Evolutionary conservation across 1,140 invertebrate species (phyloP).

Genomic region (Diuraphis noxia): DNA sequence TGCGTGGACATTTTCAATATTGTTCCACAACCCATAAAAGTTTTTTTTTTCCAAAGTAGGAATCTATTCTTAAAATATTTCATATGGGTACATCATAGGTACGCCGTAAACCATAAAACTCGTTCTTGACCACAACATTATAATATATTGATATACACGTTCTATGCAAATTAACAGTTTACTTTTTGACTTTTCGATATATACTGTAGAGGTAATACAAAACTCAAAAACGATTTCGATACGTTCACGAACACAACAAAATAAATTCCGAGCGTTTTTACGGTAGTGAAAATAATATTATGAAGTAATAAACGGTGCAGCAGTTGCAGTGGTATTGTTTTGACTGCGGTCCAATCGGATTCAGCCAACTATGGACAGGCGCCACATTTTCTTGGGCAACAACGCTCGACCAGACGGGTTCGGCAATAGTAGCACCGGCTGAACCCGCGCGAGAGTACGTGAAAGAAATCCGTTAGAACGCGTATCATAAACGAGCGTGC

Average conservation of each 20-base stretch:
- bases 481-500: not conserved
- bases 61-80: too few relatives aligned
- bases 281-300: not conserved
- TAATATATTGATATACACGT: not conserved
- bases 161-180: not conserved
- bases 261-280: not conserved
- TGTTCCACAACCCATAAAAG: too few relatives aligned
- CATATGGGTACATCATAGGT: not conserved
- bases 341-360: slow-evolving; percentile 17
- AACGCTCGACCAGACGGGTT: not conserved
- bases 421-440: not conserved
- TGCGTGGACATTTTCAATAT: not conserved
- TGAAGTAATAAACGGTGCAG: not conserved
- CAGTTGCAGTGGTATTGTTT: not conserved
- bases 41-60: too few relatives aligned
- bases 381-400: slow-evolving; percentile 29
- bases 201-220: too few relatives aligned
- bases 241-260: not conserved
- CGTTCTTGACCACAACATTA: not conserved
- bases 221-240: not conserved
- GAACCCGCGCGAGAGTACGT: not conserved
- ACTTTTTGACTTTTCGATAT: not conserved
- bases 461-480: not conserved
- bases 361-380: not conserved
- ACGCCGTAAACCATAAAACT: too few relatives aligned